Conservation (phyloP, 2,888 invertebrate genomes). For the Anticlea derivata region DNA sequence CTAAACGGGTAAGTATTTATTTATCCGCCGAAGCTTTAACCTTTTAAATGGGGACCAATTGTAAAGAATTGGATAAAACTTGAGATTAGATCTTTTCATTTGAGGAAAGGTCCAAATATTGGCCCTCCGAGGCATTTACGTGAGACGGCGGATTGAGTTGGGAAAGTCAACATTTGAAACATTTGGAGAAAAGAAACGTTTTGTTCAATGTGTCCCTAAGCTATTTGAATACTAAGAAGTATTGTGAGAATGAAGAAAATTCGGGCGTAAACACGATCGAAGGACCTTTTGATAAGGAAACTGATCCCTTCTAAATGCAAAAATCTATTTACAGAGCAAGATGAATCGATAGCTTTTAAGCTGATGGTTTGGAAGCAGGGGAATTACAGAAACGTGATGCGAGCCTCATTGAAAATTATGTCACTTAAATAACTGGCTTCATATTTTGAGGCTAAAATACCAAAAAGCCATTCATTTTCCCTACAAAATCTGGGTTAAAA, state of each 20-base stretch:
- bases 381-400: not conserved
- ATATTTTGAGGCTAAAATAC: not conserved
- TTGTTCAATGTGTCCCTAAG: conserved; percentile 47
- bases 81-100: conserved; percentile 72
- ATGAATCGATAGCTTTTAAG: conserved; percentile 22
- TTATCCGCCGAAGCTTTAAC: conserved; percentile 43
- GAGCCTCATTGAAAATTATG: not conserved
- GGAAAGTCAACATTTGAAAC: conserved; percentile 52
- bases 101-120: conserved; percentile 65
- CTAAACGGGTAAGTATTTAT: conserved; percentile 46
- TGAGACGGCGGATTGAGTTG: conserved; percentile 55
- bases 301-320: conserved; percentile 14
- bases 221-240: conserved; percentile 40
- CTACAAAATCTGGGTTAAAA: conserved; percentile 13
- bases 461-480: not conserved
- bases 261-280: conserved; percentile 12
- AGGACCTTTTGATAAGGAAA: conserved; percentile 15
- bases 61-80: conserved; percentile 63
- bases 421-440: not conserved
- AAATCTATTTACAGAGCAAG: conserved; percentile 12
- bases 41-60: conserved; percentile 56
- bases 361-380: conserved; percentile 1
- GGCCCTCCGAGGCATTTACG: conserved; percentile 58
- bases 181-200: conserved; percentile 48
- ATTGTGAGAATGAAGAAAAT: conserved; percentile 26